Evolutionary conservation across 2,113 vertebrate genomes (phyloP).

Genomic region (Marmota monax): DNA sequence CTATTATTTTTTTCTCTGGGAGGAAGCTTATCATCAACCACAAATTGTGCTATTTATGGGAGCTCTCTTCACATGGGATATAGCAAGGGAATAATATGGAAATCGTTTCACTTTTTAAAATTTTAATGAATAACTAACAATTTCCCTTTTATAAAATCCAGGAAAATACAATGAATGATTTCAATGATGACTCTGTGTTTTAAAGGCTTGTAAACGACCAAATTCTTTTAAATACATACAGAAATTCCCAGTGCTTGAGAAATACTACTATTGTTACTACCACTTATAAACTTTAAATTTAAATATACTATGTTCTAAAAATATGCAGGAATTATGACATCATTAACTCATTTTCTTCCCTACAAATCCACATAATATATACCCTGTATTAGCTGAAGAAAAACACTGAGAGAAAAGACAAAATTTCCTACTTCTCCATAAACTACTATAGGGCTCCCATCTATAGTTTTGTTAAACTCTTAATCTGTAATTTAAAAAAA

Average conservation of each 20-base stretch:
- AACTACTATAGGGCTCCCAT: not conserved
- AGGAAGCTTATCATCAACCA: constrained; percentile 59
- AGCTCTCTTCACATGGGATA: not conserved
- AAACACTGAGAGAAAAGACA: not conserved
- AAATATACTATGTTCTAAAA: constrained; percentile 28
- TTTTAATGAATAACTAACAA: not conserved
- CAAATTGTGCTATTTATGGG: constrained; percentile 66
- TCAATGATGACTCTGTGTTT: constrained; percentile 44
- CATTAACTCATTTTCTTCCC: not conserved
- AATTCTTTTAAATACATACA: not conserved
- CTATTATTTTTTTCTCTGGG: constrained; percentile 73
- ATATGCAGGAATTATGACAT: not conserved
- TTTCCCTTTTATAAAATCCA: not conserved
- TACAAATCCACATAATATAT: not conserved
- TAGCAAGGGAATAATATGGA: constrained; percentile 21
- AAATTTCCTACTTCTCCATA: not conserved
- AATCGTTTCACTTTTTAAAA: constrained; percentile 10
- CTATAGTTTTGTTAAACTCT: not conserved
- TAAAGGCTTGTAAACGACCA: constrained; percentile 26
- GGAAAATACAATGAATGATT: not conserved
- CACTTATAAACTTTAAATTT: not conserved
- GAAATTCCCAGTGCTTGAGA: not conserved
- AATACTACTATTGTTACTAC: not conserved
- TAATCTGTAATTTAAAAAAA: not conserved
- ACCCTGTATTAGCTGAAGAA: not conserved